Base-by-base conservation (phyloP, 30 jellyfish, hydroid and myxozoan genomes). In the Turritopsis dohrnii region DNA sequence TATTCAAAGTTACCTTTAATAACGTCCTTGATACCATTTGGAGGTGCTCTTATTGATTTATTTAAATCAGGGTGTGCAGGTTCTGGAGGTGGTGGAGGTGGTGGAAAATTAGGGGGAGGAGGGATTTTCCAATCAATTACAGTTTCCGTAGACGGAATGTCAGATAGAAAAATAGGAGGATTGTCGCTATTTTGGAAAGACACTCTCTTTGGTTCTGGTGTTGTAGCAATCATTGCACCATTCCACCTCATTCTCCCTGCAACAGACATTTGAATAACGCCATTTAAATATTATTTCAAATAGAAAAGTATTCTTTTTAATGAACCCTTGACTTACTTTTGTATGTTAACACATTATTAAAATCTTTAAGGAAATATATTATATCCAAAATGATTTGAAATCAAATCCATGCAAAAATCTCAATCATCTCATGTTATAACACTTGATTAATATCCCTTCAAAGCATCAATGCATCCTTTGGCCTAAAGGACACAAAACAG, bases 1-100 rank as follows among this genome's bases (percentile, higher is more conserved):
- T 69, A 5, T 69, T 4, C 5, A 69, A 4, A 26, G 18, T 76
- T 23, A 28, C 52, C 84, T 41, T 80, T 80, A 1, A 80, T 22
- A 7, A 80, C 79, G 18, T 69, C 87, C 28, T 52, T 65, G 24
- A 80, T 80, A 28, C 87, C 84, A 4, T 28, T 21, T 0, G 87
- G 87, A 16, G 71, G 87, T 65, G 65, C 71, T n/a, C 87, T 52
- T 53, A 80, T 29, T 52, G 79, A 52, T 41, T 80, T 80, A n/a
- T 52, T 69, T 41, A 69, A 0, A 7, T 80, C 87, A 22, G 79
- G 30, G 1, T 80, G 87, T 1, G 21, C 1, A 19, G 85, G 86
- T n/a, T 85, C 73, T 8, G 89, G 89, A n/a, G 85, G 73, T 41
- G 88, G 88, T 23, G 88, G 88, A 54, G 85, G 60, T 29, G 86